phyloP scores from a whole-genome alignment of 2,888 invertebrate genomes.

The Allygus modestus region DNA sequence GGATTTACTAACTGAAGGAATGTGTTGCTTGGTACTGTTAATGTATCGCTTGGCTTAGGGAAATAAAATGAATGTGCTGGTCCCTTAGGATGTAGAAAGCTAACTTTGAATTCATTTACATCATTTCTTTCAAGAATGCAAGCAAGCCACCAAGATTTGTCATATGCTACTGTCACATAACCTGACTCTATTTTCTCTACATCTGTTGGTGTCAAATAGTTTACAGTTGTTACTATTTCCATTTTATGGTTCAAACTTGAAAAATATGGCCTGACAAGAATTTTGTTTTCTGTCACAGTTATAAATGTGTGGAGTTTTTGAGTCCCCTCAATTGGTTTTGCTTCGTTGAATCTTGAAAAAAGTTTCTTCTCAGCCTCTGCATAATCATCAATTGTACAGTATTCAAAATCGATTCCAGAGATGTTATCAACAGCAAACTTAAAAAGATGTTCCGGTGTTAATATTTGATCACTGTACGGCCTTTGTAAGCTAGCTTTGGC shows the following conservation, averaged over 20 bases:
- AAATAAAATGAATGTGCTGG: not conserved
- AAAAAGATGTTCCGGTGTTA: slow-evolving; percentile 17
- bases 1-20: slow-evolving; percentile 15
- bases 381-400: not conserved
- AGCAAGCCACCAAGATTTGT: slow-evolving; percentile 26
- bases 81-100: slow-evolving; percentile 43
- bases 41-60: slow-evolving; percentile 21
- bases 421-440: not conserved
- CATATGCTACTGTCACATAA: slow-evolving; percentile 22
- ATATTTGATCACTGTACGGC: not conserved
- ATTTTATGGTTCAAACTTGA: not conserved
- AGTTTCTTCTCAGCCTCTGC: not conserved
- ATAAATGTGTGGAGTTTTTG: slow-evolving; percentile 22
- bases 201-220: slow-evolving; percentile 11
- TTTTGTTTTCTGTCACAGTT: not conserved
- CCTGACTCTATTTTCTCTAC: slow-evolving; percentile 15
- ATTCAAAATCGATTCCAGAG: slow-evolving; percentile 31
- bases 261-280: slow-evolving; percentile 5
- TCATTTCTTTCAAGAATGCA: not conserved
- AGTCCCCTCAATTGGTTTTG: slow-evolving; percentile 25
- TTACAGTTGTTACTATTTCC: not conserved
- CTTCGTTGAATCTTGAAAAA: not conserved
- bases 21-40: not conserved
- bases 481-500: slow-evolving; percentile 66
- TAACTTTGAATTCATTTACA: not conserved